phyloP scores from a whole-genome alignment of 2,888 invertebrate genomes.

The Scaptomyza polygonia region DNA sequence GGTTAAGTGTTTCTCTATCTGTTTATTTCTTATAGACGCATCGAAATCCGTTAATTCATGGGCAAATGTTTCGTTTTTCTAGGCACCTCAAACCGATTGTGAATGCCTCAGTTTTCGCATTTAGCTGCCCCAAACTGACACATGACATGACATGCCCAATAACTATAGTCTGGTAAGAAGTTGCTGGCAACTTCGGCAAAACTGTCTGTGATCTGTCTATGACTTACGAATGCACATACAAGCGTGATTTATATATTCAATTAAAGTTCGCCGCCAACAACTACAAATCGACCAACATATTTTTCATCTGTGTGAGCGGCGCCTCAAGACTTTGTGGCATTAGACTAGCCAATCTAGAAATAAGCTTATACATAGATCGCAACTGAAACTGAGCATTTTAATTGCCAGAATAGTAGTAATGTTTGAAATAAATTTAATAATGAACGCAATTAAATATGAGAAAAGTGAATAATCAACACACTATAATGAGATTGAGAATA shows the following conservation, averaged over 20 bases:
- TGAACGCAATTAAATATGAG: too few relatives aligned
- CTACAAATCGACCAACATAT: slow-evolving; percentile 41
- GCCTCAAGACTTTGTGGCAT: slow-evolving; percentile 28
- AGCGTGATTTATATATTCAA: slow-evolving; percentile 76
- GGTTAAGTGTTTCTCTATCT: not conserved
- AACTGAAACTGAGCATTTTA: slow-evolving; percentile 39
- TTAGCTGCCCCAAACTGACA: slow-evolving; percentile 67
- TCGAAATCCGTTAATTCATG: slow-evolving; percentile 4
- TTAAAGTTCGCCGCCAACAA: slow-evolving; percentile 55
- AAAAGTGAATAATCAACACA: too few relatives aligned
- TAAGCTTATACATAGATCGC: slow-evolving; percentile 24
- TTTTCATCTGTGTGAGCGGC: slow-evolving; percentile 41
- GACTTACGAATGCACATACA: slow-evolving; percentile 73
- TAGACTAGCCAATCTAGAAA: slow-evolving; percentile 41
- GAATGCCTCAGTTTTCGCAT: slow-evolving; percentile 55
- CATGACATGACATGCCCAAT: slow-evolving; percentile 71
- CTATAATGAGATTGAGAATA: too few relatives aligned
- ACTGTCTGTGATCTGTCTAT: slow-evolving; percentile 65
- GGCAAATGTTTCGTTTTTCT: slow-evolving; percentile 19
- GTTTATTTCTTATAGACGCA: slow-evolving; percentile 9
- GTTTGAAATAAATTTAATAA: not conserved
- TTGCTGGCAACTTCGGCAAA: slow-evolving; percentile 44
- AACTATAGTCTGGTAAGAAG: not conserved
- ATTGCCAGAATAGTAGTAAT: slow-evolving; percentile 45
- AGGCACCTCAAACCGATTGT: slow-evolving; percentile 52